A percentile compares a stretch with the other conserved stretches of the same genome.
Evolutionary conservation across 2,888 invertebrate species (phyloP).

Genomic region (Aspidiotus rigidus): DNA sequence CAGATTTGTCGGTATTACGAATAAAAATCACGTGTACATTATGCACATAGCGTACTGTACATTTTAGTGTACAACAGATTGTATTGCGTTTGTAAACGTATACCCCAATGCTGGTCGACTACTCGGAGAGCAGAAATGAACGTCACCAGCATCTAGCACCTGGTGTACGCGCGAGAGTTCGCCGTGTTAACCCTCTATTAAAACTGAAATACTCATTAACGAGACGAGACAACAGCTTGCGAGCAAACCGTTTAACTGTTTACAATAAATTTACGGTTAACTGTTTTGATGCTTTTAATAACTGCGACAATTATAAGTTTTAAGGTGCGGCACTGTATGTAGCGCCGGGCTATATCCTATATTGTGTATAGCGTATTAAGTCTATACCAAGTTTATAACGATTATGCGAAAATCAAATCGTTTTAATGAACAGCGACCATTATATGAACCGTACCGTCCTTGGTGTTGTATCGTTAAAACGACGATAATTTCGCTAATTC

Average conservation of each 20-base stretch:
- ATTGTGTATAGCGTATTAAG: no score
- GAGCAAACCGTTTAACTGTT: slow-evolving; percentile 30
- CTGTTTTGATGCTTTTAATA: slow-evolving; percentile 6
- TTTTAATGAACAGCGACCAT: slow-evolving; percentile 4
- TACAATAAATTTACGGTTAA: slow-evolving; percentile 30
- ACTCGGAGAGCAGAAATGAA: neutral
- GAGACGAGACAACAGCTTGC: slow-evolving; percentile 31
- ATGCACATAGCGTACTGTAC: no score
- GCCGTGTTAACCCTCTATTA: slow-evolving; percentile 30
- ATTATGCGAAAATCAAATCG: slow-evolving; percentile 4
- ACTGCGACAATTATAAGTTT: slow-evolving; percentile 12
- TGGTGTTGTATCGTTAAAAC: neutral
- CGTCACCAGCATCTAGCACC: neutral
- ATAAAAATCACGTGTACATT: no score
- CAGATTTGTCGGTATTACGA: no score
- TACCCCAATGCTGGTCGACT: no score
- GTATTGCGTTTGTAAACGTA: no score
- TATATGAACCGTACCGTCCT: neutral
- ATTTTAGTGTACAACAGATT: no score
- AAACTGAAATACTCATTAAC: slow-evolving; percentile 33
- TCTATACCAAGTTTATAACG: neutral
- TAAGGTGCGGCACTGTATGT: neutral
- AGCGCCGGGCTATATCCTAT: neutral
- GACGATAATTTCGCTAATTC: slow-evolving; percentile 2
- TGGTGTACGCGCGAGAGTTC: neutral